A percentile compares a stretch with the other conserved stretches of the same genome.
Evolutionary conservation across 2,797 vertebrate genomes (phyloP).

Genomic region (Tragopan temminckii): DNA sequence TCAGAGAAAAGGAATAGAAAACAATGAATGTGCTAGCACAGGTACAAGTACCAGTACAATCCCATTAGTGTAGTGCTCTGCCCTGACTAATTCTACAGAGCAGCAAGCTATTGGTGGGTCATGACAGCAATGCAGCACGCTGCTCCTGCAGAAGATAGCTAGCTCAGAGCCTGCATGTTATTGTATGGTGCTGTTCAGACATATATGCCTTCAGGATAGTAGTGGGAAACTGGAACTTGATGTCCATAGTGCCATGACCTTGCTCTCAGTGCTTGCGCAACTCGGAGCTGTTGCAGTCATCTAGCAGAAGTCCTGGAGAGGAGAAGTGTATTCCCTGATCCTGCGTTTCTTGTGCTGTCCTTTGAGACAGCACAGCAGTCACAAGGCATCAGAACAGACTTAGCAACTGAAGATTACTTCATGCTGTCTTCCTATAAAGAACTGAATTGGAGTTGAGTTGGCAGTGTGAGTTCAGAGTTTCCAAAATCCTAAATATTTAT

Average conservation of each 20-base stretch:
- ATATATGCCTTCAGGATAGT: neutral
- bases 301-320: neutral
- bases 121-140: conserved; percentile 32
- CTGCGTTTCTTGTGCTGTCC: neutral
- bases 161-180: neutral
- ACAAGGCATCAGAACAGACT: neutral
- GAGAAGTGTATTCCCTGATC: neutral
- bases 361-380: neutral
- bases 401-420: neutral
- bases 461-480: neutral
- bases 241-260: neutral
- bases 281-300: neutral
- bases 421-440: neutral
- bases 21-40: neutral
- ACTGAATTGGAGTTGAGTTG: neutral
- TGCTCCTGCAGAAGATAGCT: neutral
- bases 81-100: conserved; percentile 50
- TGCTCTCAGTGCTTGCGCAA: neutral
- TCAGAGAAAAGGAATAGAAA: neutral
- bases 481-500: neutral
- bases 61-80: conserved; percentile 5
- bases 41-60: conserved; percentile 57
- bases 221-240: neutral
- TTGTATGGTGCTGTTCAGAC: neutral
- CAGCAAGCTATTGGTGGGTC: conserved; percentile 22